Conservation (phyloP, 2,888 invertebrate genomes). For the Lamellibrachia columna region DNA sequence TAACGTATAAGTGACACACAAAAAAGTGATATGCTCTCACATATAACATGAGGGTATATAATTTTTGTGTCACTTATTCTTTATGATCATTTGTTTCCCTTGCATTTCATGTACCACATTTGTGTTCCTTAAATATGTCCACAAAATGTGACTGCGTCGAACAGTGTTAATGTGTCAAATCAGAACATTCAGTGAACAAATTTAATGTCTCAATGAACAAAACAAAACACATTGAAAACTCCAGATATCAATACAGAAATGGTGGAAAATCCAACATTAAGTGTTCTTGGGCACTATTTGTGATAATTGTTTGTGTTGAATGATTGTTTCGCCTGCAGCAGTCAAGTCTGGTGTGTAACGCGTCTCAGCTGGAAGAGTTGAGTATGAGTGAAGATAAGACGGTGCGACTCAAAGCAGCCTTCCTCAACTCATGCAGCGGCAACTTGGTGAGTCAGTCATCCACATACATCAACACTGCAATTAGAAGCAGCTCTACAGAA, state of each 20-base stretch:
- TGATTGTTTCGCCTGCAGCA: constrained; percentile 34
- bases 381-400: constrained; percentile 71
- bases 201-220: background rate
- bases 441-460: constrained; percentile 61
- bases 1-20: too few relatives aligned
- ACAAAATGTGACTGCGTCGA: too few relatives aligned
- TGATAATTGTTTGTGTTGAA: background rate
- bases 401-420: constrained; percentile 77
- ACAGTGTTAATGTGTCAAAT: too few relatives aligned
- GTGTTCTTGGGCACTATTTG: background rate
- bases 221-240: background rate
- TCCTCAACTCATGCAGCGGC: constrained; percentile 78
- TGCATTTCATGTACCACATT: too few relatives aligned
- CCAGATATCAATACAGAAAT: background rate
- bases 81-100: too few relatives aligned
- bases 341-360: constrained; percentile 69
- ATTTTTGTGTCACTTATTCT: too few relatives aligned
- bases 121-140: too few relatives aligned
- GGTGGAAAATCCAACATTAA: background rate
- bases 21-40: too few relatives aligned
- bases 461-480: background rate
- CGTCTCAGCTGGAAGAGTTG: constrained; percentile 76
- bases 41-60: too few relatives aligned
- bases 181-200: too few relatives aligned
- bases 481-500: background rate